Evolutionary conservation across 1,140 invertebrate genomes (phyloP).

Genomic region (Riptortus pedestris): DNA sequence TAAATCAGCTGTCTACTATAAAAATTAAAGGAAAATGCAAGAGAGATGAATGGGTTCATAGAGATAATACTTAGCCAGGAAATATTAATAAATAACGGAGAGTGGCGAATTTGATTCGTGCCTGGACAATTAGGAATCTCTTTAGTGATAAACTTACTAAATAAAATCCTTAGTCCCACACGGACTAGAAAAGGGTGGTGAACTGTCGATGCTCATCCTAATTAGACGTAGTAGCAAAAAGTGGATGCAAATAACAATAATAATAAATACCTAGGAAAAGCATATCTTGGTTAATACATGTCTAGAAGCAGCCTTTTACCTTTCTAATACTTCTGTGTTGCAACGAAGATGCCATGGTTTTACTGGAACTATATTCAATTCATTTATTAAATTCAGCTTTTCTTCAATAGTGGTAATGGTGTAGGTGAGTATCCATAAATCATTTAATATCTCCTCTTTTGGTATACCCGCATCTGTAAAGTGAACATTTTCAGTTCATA

Average conservation of each 20-base stretch:
- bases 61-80: too few species aligned
- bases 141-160: too few species aligned
- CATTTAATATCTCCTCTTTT: slow-evolving; percentile 14
- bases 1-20: too few species aligned
- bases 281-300: neutral
- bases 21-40: too few species aligned
- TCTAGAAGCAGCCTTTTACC: slow-evolving; percentile 11
- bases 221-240: neutral
- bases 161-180: too few species aligned
- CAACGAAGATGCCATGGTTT: slow-evolving; percentile 35
- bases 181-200: too few species aligned
- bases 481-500: neutral
- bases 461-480: slow-evolving; percentile 15
- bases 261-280: neutral
- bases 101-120: too few species aligned
- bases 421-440: slow-evolving; percentile 24
- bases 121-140: too few species aligned
- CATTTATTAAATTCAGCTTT: slow-evolving; percentile 9
- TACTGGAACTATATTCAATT: slow-evolving; percentile 24
- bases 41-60: too few species aligned
- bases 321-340: slow-evolving; percentile 21
- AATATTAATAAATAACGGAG: too few species aligned
- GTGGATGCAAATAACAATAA: neutral
- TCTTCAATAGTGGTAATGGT: slow-evolving; percentile 9
- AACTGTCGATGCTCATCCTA: too few species aligned